These are phyloP conservation scores for Illadopsis cleaveri DNA, from an alignment of 2,113 vertebrate genomes.

Conservation along the genomic window DNA sequence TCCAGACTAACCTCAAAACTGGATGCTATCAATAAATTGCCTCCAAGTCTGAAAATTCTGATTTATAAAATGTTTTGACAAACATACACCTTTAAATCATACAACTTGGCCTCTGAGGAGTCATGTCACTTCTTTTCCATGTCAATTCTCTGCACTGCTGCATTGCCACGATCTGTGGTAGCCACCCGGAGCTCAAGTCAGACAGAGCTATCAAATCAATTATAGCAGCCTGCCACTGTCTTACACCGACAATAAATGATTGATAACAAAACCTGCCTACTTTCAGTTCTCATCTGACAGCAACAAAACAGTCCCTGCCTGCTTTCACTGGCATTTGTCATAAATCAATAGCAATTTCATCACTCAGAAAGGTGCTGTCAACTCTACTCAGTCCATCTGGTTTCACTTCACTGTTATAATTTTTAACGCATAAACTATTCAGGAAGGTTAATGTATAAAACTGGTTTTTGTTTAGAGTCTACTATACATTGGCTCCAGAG, in stretches of 20 bases:
- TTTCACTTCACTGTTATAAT: slow-evolving; percentile 66
- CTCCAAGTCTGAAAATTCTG: slow-evolving; percentile 5
- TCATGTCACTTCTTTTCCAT: slow-evolving; percentile 79
- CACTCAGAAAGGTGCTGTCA: slow-evolving; percentile 77
- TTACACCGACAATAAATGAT: slow-evolving; percentile 79
- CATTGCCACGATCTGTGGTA: slow-evolving; percentile 55
- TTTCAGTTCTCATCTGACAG: slow-evolving; percentile 85
- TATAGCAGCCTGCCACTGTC: slow-evolving; percentile 71
- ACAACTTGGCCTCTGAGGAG: slow-evolving; percentile 68
- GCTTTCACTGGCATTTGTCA: slow-evolving; percentile 85
- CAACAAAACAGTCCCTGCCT: slow-evolving; percentile 82
- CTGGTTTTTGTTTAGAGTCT: slow-evolving; percentile 23
- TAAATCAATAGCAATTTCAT: slow-evolving; percentile 93
- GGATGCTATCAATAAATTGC: not conserved
- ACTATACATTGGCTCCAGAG: not conserved
- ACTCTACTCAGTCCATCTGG: slow-evolving; percentile 73
- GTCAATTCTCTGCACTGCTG: slow-evolving; percentile 74
- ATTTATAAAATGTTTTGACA: slow-evolving; percentile 49
- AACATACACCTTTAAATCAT: slow-evolving; percentile 54
- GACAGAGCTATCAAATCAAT: slow-evolving; percentile 77
- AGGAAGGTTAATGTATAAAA: slow-evolving; percentile 62
- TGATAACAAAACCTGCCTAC: slow-evolving; percentile 90
- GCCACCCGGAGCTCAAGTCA: slow-evolving; percentile 70
- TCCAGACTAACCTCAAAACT: slow-evolving; percentile 1
- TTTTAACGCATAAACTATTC: slow-evolving; percentile 62